Evolutionary conservation across 1,140 invertebrate genomes (phyloP).

Genomic region (Arctopsyche grandis): DNA sequence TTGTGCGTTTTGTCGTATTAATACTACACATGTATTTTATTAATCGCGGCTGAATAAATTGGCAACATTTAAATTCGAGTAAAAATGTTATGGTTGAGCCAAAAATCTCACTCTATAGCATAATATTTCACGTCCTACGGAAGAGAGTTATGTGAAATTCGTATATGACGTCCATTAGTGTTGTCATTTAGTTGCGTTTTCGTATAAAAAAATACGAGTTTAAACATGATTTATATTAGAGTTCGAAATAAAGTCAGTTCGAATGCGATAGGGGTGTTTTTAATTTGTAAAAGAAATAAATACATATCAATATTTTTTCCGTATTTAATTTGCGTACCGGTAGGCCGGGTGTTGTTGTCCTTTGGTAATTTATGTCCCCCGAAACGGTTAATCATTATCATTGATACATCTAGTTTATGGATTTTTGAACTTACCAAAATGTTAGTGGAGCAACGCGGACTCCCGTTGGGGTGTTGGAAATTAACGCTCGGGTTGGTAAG

Average conservation of each 20-base stretch:
- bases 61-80: slow-evolving; percentile 18
- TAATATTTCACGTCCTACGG: slow-evolving; percentile 21
- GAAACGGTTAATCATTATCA: slow-evolving; percentile 47
- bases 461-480: slow-evolving; percentile 27
- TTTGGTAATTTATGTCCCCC: slow-evolving; percentile 49
- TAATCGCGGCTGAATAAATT: slow-evolving; percentile 7
- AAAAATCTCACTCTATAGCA: slow-evolving; percentile 22
- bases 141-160: slow-evolving; percentile 52
- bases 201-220: background rate
- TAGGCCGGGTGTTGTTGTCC: slow-evolving; percentile 44
- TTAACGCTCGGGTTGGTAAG: slow-evolving; percentile 53
- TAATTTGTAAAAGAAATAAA: background rate
- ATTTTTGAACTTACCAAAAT: slow-evolving; percentile 52
- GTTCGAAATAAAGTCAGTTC: background rate
- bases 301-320: too few species aligned
- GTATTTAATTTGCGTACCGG: background rate
- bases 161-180: slow-evolving; percentile 53
- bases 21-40: slow-evolving; percentile 6
- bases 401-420: slow-evolving; percentile 53
- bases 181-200: slow-evolving; percentile 49
- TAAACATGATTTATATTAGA: slow-evolving; percentile 1
- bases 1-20: background rate
- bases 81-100: slow-evolving; percentile 14
- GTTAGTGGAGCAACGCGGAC: slow-evolving; percentile 21
- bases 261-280: background rate